These are phyloP conservation scores for Cyphomyrmex costatus DNA, from an alignment of 1,140 invertebrate species.

Conservation along the genomic window DNA sequence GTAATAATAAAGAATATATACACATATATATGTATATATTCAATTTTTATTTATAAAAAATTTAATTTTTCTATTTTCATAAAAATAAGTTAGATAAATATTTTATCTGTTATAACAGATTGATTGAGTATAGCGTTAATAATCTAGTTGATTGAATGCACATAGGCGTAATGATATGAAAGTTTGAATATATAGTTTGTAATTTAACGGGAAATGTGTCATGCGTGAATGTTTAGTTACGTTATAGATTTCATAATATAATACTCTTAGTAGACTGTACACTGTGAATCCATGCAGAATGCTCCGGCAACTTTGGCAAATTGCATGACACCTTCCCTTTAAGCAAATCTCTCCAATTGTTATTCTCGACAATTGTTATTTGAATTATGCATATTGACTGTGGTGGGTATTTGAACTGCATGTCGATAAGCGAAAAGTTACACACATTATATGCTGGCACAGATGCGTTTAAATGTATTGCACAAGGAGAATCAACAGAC, in stretches of 20 bases:
- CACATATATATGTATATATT: not conserved
- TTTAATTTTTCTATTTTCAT: constrained; percentile 5
- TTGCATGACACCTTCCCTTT: constrained; percentile 70
- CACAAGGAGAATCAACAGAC: constrained; percentile 82
- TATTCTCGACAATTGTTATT: constrained; percentile 66
- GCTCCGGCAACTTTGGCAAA: constrained; percentile 52
- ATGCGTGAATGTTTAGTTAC: constrained; percentile 18
- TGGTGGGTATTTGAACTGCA: constrained; percentile 73
- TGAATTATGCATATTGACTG: constrained; percentile 60
- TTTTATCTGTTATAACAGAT: constrained; percentile 16
- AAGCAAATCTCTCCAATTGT: constrained; percentile 63
- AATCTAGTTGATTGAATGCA: not conserved
- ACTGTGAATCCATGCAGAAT: constrained; percentile 50
- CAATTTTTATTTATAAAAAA: not conserved
- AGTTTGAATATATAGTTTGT: constrained; percentile 28
- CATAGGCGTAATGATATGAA: constrained; percentile 10
- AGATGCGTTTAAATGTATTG: constrained; percentile 84
- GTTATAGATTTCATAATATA: constrained; percentile 33
- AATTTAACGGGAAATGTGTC: constrained; percentile 26
- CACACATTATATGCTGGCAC: constrained; percentile 81
- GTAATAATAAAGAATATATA: not conserved
- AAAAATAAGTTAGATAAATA: constrained; percentile 21
- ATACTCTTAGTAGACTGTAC: constrained; percentile 22
- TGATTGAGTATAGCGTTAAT: constrained; percentile 13
- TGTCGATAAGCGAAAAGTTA: constrained; percentile 72